Evolutionary conservation across 2,888 invertebrate species (phyloP).

Genomic region (Hemaris fuciformis): DNA sequence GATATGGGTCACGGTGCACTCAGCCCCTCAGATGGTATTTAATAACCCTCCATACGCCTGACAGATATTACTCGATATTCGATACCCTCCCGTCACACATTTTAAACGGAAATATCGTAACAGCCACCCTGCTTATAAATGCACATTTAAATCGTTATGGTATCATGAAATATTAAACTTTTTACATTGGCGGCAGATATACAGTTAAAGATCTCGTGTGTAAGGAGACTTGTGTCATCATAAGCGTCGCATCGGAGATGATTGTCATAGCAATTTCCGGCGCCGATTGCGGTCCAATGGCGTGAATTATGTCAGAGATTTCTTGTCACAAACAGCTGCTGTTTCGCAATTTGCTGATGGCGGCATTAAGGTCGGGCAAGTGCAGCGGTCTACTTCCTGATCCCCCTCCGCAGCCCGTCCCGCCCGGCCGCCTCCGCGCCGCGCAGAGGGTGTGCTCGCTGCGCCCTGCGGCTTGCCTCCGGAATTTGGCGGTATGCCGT

Average conservation of each 20-base stretch:
- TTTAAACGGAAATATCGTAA: slow-evolving; percentile 34
- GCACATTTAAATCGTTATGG: slow-evolving; percentile 43
- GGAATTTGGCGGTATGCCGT: slow-evolving; percentile 74
- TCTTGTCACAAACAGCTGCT: slow-evolving; percentile 75
- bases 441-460: slow-evolving; percentile 29
- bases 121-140: slow-evolving; percentile 44
- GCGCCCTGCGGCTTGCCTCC: slow-evolving; percentile 63
- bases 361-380: slow-evolving; percentile 72
- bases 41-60: slow-evolving; percentile 64
- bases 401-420: slow-evolving; percentile 26
- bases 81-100: slow-evolving; percentile 30
- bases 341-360: slow-evolving; percentile 80
- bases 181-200: background rate
- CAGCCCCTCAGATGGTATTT: slow-evolving; percentile 65
- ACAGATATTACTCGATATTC: slow-evolving; percentile 65
- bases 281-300: slow-evolving; percentile 59
- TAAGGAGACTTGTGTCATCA: slow-evolving; percentile 27
- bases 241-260: slow-evolving; percentile 44
- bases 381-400: slow-evolving; percentile 61
- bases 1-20: slow-evolving; percentile 80
- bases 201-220: background rate
- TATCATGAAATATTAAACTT: slow-evolving; percentile 35
- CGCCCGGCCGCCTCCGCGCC: background rate
- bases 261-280: slow-evolving; percentile 57
- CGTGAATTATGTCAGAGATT: slow-evolving; percentile 68